These are phyloP conservation scores for Conopomorpha cramerella DNA, from an alignment of 1,140 invertebrate species.

Conservation along the genomic window DNA sequence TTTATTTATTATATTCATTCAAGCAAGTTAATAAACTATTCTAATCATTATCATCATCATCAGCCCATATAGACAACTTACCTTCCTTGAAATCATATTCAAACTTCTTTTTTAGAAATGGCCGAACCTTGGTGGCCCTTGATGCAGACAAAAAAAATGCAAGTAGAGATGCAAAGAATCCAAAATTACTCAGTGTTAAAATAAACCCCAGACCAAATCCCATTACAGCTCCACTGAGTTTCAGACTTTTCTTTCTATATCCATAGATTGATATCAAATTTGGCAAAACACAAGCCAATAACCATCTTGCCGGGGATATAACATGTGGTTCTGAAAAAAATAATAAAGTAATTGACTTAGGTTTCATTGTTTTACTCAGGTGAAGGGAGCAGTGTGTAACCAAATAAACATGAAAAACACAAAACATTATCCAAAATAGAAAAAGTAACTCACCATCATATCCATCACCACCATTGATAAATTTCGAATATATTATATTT, in stretches of 20 bases:
- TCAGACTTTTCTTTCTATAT: constrained; percentile 68
- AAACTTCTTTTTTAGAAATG: constrained; percentile 71
- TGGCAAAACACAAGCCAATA: constrained; percentile 71
- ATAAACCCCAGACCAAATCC: constrained; percentile 80
- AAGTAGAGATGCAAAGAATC: constrained; percentile 74
- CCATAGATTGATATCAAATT: constrained; percentile 70
- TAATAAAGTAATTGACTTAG: no score
- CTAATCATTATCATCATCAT: no score
- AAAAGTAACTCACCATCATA: constrained; percentile 64
- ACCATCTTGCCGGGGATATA: constrained; percentile 76
- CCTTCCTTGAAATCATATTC: constrained; percentile 85
- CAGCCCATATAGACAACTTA: constrained; percentile 26
- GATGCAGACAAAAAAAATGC: constrained; percentile 84
- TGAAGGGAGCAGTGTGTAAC: no score
- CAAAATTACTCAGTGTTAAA: constrained; percentile 78
- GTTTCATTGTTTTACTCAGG: no score
- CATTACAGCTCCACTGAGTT: constrained; percentile 70
- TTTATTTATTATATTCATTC: no score
- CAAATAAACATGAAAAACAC: no score
- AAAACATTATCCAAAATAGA: constrained; percentile 4
- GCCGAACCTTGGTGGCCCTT: constrained; percentile 79
- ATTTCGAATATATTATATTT: constrained; percentile 68
- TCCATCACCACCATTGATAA: constrained; percentile 52
- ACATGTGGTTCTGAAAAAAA: constrained; percentile 63
- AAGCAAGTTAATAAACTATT: no score